Evolutionary conservation across 2,797 vertebrate species (phyloP), one percentile per base, ranked within the genome.

Genomic region (Crypturellus tataupa): DNA sequence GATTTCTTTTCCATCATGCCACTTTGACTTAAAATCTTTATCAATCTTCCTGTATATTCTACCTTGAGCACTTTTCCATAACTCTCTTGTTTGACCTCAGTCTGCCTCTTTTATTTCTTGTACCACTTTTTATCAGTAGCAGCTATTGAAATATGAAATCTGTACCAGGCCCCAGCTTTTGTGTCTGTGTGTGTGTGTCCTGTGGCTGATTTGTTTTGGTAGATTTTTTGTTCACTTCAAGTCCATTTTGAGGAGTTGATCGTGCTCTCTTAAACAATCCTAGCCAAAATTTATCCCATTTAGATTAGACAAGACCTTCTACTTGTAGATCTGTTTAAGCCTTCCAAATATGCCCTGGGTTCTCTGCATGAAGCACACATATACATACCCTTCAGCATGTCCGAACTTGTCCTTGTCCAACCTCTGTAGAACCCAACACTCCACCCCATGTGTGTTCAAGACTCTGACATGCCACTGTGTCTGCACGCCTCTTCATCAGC

Each of bases 351-450:
- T 37, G 7, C 58, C 37, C 35, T 4, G 19, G 16, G 9, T 33
- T 13, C 29, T 21, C 75, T 75, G 17, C 37, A 27, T n/a, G 35
- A 35, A 63, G 4, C 19, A 33, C 39, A 29, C 62, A 8, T 7
- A 9, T 9, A 9, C n/a, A 37, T 42, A 12, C 3, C 21, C 55
- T 72, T n/a, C 5, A 0, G 27, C 65, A 1, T 1, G 1, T 46
- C 19, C 33, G 46, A 20, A 17, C 15, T 7, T 37, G 16, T 29
- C 79, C 39, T 47, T 63, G 21, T 18, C 39, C 23, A 82, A 31
- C 55, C 24, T 6, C 5, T 12, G 9, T 42, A 39, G 68, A 79
- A 19, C 19, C 55, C 31, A 0, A 18, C 20, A 77, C 59, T 89
- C 40, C 63, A 23, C 0, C 0, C n/a, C 31, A 12, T 10, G 42